Conservation (phyloP, 2,888 invertebrate species). For the Dolichopus griseipennis region DNA sequence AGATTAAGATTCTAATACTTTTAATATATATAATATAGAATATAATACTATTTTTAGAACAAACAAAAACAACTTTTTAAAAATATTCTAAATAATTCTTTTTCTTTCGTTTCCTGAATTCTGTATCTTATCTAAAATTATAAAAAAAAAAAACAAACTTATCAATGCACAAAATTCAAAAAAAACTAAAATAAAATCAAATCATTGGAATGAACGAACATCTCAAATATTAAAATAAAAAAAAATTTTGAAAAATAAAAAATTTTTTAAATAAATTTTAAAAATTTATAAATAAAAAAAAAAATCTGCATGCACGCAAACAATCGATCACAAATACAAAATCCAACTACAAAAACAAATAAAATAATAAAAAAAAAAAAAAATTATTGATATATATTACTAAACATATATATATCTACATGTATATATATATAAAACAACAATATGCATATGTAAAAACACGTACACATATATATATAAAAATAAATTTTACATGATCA, state of each 20-base stretch:
- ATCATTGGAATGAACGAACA: neutral
- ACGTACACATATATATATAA: neutral
- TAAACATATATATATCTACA: too few species aligned
- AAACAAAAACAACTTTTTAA: neutral
- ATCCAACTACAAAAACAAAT: conserved; percentile 19
- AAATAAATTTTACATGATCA: conserved; percentile 21
- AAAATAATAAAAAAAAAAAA: conserved; percentile 15
- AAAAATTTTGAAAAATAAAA: neutral
- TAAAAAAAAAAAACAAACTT: neutral
- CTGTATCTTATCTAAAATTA: neutral
- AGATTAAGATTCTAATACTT: neutral
- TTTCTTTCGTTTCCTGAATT: conserved; percentile 1
- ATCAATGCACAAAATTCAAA: neutral
- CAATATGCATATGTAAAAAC: conserved; percentile 13
- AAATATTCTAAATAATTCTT: conserved; percentile 1
- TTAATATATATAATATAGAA: neutral
- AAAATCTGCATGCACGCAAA: conserved; percentile 23
- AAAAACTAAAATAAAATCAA: neutral
- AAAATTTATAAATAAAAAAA: neutral
- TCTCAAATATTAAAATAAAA: neutral
- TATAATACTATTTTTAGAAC: neutral
- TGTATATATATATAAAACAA: neutral
- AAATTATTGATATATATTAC: neutral
- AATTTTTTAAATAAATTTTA: neutral
- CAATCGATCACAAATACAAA: conserved; percentile 1